phyloP scores from a whole-genome alignment of 2,888 invertebrate genomes.

The Megaustenia siamemsis region DNA sequence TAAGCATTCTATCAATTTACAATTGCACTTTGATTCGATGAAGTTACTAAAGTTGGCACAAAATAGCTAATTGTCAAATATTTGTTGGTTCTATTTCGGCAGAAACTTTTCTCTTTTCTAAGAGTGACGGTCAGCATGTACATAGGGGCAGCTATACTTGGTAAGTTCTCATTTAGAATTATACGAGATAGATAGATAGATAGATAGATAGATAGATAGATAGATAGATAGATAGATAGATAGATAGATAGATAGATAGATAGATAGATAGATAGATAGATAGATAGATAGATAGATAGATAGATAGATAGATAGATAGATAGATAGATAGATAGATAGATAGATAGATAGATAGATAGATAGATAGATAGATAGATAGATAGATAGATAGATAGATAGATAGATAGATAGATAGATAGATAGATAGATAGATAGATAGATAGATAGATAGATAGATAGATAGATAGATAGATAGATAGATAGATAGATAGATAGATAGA shows the following conservation, averaged over 20 bases:
- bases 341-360: neutral
- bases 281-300: neutral
- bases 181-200: neutral
- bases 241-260: neutral
- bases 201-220: neutral
- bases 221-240: neutral
- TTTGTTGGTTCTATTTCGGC: slow-evolving; percentile 27
- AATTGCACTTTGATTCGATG: no score
- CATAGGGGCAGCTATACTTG: slow-evolving; percentile 80
- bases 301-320: neutral
- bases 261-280: neutral
- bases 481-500: neutral
- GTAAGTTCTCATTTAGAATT: slow-evolving; percentile 78
- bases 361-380: no score
- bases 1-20: no score
- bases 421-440: neutral
- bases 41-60: no score
- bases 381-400: no score
- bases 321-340: neutral
- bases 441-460: neutral
- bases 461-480: neutral
- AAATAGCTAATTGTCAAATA: no score
- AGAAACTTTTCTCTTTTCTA: slow-evolving; percentile 81
- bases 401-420: neutral
- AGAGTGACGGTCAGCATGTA: slow-evolving; percentile 81